Base-by-base conservation (phyloP, 2,113 vertebrate species). In the Pyrgilauda ruficollis region DNA sequence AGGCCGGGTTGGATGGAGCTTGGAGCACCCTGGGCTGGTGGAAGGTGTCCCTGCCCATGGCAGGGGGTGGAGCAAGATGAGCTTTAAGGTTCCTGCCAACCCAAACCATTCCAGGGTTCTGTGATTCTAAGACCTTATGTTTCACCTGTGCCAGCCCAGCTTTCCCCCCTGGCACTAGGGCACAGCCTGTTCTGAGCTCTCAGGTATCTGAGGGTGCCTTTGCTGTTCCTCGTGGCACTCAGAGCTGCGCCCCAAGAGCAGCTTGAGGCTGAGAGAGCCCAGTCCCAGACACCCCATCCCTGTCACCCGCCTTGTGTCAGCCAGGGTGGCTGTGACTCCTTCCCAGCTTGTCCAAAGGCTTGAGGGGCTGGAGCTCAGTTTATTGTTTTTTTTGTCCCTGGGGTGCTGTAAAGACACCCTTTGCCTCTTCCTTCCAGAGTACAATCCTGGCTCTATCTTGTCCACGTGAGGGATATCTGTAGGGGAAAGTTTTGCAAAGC, bases 131-230 rank as follows among this genome's bases (percentile, higher is more conserved):
- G 28, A 14, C 46, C 19, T 41, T 1, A 1, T 11, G 28, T 43
- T 50, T 33, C 47, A 2, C 21, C 17, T 33, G n/a, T 75, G n/a
- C 50, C 73, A 67, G 85, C 47, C 13, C 47, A 9, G 35, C 52
- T 27, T 59, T 19, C 50, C 43, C 23, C 64, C 27, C 31, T 27
- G 39, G n/a, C 26, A 0, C 64, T 14, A 0, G 19, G 52, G 21
- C 7, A 0, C 11, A 4, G 55, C 9, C 1, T 1, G 27, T 46
- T 37, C 22, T 28, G 50, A n/a, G 14, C 3, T 47, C 23, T 24
- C 37, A 6, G 59, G 0, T 33, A 0, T 0, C 39, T 59, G 13
- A 11, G 21, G 13, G 18, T 14, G n/a, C 43, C 56, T 72, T 47
- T 33, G 14, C 63, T 81, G 47, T 11, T 87, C 58, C 47, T 27